Conservation (phyloP, 2,113 vertebrate genomes). For the Tapirus terrestris region DNA sequence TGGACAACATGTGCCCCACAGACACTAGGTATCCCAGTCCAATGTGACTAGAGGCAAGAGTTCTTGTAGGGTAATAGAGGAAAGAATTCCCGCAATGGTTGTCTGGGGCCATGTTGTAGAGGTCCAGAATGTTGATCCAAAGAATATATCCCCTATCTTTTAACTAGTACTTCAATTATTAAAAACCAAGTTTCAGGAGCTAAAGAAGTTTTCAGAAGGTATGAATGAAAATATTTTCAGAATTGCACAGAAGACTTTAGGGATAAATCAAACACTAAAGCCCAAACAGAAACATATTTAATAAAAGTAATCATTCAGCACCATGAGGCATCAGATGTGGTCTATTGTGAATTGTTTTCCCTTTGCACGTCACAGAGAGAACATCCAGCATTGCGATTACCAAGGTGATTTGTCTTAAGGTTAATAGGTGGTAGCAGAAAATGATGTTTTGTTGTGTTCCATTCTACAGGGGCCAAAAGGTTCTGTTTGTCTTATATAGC, state of each 20-base stretch:
- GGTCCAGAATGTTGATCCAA: not conserved
- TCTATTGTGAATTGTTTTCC: conserved; percentile 65
- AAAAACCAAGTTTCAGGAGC: conserved; percentile 37
- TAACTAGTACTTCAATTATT: conserved; percentile 24
- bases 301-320: conserved; percentile 63
- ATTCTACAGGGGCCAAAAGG: conserved; percentile 59
- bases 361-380: conserved; percentile 44
- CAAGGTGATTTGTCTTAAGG: conserved; percentile 70
- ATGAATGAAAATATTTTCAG: conserved; percentile 62
- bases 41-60: not conserved
- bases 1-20: not conserved
- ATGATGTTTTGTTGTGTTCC: conserved; percentile 66
- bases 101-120: not conserved
- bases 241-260: conserved; percentile 40
- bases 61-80: not conserved
- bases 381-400: conserved; percentile 54
- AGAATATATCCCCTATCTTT: not conserved
- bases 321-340: conserved; percentile 20
- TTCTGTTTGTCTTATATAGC: conserved; percentile 58
- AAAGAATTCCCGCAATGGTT: not conserved
- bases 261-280: conserved; percentile 57
- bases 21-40: not conserved
- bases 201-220: conserved; percentile 54
- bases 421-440: conserved; percentile 64
- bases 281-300: conserved; percentile 59